These are phyloP conservation scores for Thymelicus sylvestris DNA, from an alignment of 2,888 invertebrate genomes.

Conservation along the genomic window DNA sequence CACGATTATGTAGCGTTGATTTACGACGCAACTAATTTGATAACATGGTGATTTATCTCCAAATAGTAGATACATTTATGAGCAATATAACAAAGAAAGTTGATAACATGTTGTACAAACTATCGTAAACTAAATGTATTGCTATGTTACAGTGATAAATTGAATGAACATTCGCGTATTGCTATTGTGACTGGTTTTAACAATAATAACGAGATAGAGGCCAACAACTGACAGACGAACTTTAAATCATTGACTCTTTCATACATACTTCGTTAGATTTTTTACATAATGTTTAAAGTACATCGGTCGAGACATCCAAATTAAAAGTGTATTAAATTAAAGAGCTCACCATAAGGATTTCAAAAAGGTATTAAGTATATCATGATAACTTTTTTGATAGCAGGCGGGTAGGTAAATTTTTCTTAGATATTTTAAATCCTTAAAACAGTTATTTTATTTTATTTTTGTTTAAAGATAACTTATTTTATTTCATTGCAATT, in stretches of 20 bases:
- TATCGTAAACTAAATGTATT: slow-evolving; percentile 14
- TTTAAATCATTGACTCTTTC: slow-evolving; percentile 47
- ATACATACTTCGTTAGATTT: slow-evolving; percentile 42
- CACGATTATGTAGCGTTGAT: not conserved
- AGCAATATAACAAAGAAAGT: slow-evolving; percentile 7
- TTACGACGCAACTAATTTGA: not conserved
- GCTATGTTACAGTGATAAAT: slow-evolving; percentile 39
- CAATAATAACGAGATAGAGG: slow-evolving; percentile 46
- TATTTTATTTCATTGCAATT: too few relatives aligned
- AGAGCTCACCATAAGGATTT: too few relatives aligned
- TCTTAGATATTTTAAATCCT: too few relatives aligned
- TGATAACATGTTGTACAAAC: slow-evolving; percentile 1
- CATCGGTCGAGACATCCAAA: too few relatives aligned
- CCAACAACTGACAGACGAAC: slow-evolving; percentile 52
- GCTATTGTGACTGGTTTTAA: slow-evolving; percentile 50
- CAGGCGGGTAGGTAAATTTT: too few relatives aligned
- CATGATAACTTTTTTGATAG: too few relatives aligned
- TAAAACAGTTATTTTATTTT: too few relatives aligned
- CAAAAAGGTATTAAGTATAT: too few relatives aligned
- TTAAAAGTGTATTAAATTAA: too few relatives aligned
- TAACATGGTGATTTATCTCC: not conserved
- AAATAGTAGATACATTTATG: slow-evolving; percentile 1
- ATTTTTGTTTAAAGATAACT: too few relatives aligned
- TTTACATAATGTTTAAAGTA: too few relatives aligned
- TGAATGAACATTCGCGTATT: slow-evolving; percentile 46